phyloP scores from a whole-genome alignment of 53 echinoderm and acorn worm species.

The Patiria pectinifera region DNA sequence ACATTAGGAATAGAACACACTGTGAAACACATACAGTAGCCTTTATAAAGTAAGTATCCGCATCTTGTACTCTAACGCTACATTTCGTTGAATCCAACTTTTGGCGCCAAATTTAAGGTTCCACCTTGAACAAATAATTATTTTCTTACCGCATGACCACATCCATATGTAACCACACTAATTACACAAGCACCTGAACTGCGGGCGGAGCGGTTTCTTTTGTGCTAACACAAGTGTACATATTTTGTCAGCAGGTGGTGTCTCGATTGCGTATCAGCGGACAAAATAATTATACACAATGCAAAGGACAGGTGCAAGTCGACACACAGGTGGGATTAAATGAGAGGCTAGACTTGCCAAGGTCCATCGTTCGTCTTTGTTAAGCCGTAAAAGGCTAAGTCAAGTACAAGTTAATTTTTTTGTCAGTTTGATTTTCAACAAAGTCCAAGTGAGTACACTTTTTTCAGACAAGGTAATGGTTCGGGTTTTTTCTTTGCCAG shows the following conservation, averaged over 20 bases:
- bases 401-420: no score
- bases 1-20: no score
- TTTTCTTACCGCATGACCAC: neutral
- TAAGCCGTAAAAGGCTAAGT: neutral
- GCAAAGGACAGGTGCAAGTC: neutral
- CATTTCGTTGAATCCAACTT: neutral
- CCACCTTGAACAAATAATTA: neutral
- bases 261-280: neutral
- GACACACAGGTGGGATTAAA: neutral
- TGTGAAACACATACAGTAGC: no score
- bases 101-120: constrained; percentile 3
- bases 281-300: no score
- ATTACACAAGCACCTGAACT: neutral
- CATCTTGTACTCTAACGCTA: no score
- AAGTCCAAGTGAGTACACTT: no score
- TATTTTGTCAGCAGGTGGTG: constrained; percentile 52
- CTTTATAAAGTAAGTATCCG: no score
- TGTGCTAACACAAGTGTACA: constrained; percentile 9
- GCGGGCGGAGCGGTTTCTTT: constrained; percentile 26
- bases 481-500: no score
- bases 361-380: neutral
- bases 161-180: constrained; percentile 7
- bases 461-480: no score
- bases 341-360: neutral
- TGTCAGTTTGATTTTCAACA: no score